Evolutionary conservation across 2,797 vertebrate species (phyloP), one percentile per base, ranked within the genome.

Genomic region (Scyliorhinus canicula): DNA sequence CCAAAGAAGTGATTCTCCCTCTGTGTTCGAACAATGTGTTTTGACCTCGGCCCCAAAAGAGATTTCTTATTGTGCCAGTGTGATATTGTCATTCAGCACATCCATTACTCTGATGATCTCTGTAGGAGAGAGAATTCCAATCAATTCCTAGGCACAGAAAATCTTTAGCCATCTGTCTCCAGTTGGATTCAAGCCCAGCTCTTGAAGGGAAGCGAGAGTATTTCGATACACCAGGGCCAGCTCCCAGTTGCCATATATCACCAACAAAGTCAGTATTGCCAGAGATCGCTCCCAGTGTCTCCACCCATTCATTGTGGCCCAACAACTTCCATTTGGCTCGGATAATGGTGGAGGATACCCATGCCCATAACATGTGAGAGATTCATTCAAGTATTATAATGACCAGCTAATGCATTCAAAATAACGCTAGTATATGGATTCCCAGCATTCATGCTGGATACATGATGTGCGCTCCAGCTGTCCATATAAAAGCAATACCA

Each of bases 41-140:
- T 91, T 91, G 88, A 65, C 57, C 88, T 91, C 60, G 4, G 60
- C 88, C 60, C 65, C 88, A 44, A 60, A 91, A 65, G n/a, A 31
- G 88, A 65, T 7, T 65, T 44, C 16, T 44, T 91, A 12, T 91
- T 91, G 88, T 91, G 88, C 88, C 88, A 91, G 57, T 91, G 88
- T 91, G 60, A 65, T 91, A 65, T 91, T 91, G 65, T 65, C 60
- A 65, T n/a, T 91, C 88, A 63, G 65, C 21, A 44, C 40, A 65
- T 44, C 88, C 57, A 65, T 91, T 91, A 91, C 60, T 44, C 40
- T 40, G n/a, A 65, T 44, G 60, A 21, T 44, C 88, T 65, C 88
- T 44, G n/a, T 11, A 44, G 88, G 60, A 91, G 60, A 91, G 88
- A 91, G n/a, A 65, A 65, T 28, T 91, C 88, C 88, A 91, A 91